Base-by-base conservation (phyloP, 2,797 vertebrate species). In the Sylvilagus floridanus region DNA sequence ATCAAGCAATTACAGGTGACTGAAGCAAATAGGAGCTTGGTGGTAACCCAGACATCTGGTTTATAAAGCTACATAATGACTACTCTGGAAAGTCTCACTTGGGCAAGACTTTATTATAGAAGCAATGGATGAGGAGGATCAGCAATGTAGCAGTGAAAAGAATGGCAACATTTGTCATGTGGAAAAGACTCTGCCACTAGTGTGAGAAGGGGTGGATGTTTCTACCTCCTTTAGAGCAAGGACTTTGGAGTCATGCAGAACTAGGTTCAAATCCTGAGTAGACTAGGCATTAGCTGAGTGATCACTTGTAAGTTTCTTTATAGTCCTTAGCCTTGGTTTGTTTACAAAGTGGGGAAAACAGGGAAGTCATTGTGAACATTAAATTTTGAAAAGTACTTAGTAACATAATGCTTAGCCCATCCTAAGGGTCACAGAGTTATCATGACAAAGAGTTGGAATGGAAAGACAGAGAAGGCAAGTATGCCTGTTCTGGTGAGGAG, bases 191-290 rank as follows among this genome's bases (percentile, higher is more conserved):
- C 30, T 85, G 62, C n/a, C 13, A 24, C 7, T 26, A n/a, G 14
- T 78, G 30, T 82, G 30, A 81, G 7, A 11, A 1, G 32, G 85
- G 24, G 14, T 68, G 22, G 35, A 13, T 76, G 26, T 57, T 93
- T n/a, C 21, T 91, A 52, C 14, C 26, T 91, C 16, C 19, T 95
- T 76, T 50, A 50, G 19, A 72, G 8, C 21, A 19, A 16, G 19
- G 69, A 95, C 88, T 92, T 90, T 73, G 76, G 68, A 92, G 19
- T 77, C n/a, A 68, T 19, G 30, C 5, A 57, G 62, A 88, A 47
- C 8, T 54, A 26, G 37, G 78, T 73, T 92, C 26, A 89, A 84
- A 81, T 89, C 22, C 73, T 63, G 22, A 7, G 21, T 83, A 76
- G 21, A 35, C 30, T 16, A 72, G 8, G 4, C 68, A 26, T 75